Conservation (phyloP, 2,888 invertebrate species). For the Augiades crinisus region DNA sequence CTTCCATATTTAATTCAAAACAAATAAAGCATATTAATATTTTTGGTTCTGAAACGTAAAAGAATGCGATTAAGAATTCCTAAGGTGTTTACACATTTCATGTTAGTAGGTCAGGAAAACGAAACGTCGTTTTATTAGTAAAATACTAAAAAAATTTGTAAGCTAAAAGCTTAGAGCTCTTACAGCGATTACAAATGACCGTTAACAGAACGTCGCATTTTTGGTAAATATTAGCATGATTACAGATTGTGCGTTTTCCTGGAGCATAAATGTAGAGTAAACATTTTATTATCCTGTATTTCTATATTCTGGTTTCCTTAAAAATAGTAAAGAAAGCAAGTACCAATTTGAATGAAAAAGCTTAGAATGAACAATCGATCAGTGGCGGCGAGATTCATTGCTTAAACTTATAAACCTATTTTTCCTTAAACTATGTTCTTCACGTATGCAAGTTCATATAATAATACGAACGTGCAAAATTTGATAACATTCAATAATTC, state of each 20-base stretch:
- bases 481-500: no score
- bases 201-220: conserved; percentile 1
- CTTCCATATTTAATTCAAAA: no score
- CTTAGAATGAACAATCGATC: no score
- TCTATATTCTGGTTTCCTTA: no score
- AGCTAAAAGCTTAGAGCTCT: background rate
- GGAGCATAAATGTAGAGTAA: background rate
- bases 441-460: no score
- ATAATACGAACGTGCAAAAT: background rate
- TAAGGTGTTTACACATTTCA: background rate
- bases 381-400: no score
- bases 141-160: background rate
- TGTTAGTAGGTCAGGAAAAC: background rate
- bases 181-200: background rate
- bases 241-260: background rate
- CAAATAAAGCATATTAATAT: no score
- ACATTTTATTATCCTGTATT: no score
- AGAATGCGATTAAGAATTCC: background rate
- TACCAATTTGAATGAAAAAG: no score
- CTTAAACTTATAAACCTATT: no score
- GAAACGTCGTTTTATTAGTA: background rate
- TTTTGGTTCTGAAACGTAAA: background rate
- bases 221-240: background rate
- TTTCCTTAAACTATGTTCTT: no score
- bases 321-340: no score